These are phyloP conservation scores for Austrolebias charrua DNA, from an alignment of 2,797 vertebrate species.

Conservation along the genomic window DNA sequence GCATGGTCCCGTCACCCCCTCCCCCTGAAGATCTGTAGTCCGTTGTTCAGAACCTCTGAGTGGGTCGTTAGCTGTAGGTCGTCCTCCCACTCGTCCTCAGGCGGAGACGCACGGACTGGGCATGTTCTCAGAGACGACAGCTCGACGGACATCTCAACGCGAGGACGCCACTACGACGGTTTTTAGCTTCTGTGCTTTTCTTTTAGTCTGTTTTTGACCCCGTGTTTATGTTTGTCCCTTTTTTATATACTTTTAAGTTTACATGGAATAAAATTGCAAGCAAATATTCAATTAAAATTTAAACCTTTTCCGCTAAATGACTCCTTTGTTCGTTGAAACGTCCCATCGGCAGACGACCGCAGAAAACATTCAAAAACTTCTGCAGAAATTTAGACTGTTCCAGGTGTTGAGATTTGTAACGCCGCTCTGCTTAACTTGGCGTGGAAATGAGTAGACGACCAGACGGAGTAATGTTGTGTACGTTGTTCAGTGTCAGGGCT, in stretches of 20 bases:
- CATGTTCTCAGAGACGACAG: constrained; percentile 65
- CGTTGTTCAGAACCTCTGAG: constrained; percentile 49
- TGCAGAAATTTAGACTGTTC: no score
- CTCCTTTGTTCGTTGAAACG: no score
- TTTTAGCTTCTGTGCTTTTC: constrained; percentile 58
- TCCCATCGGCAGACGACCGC: no score
- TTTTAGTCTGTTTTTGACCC: constrained; percentile 44
- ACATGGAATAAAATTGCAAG: constrained; percentile 80
- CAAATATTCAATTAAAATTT: constrained; percentile 71
- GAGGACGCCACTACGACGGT: constrained; percentile 14
- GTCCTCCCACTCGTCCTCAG: constrained; percentile 40
- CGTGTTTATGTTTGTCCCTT: constrained; percentile 67
- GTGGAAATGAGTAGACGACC: no score
- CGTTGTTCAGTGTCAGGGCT: no score
- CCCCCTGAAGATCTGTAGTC: constrained; percentile 28
- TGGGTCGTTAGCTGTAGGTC: constrained; percentile 59
- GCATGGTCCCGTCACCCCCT: constrained; percentile 55
- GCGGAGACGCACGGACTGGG: constrained; percentile 46
- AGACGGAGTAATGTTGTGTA: no score
- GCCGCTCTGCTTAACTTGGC: no score
- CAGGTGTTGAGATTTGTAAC: no score
- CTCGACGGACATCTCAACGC: no score
- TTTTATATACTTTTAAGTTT: constrained; percentile 76
- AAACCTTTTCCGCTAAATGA: not conserved
- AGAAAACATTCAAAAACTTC: no score